Percentiles rank a stretch among this genome's conserved stretches.
phyloP scores from a whole-genome alignment of 1,140 invertebrate genomes.

The Phocides pigmalion region DNA sequence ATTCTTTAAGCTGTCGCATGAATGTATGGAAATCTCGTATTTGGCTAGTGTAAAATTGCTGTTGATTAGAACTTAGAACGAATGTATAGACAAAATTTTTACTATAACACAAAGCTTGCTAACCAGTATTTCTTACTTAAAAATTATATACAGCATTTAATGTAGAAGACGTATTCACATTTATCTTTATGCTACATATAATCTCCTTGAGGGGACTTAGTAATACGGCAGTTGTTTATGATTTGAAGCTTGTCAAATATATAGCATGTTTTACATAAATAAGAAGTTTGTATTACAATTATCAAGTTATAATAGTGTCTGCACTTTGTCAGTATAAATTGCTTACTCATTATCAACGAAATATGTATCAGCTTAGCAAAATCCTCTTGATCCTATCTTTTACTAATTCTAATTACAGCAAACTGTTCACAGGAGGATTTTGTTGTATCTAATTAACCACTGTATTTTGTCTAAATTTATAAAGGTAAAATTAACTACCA shows the following conservation, averaged over 20 bases:
- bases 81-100: slow-evolving; percentile 4
- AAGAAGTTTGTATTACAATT: slow-evolving; percentile 71
- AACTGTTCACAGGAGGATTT: slow-evolving; percentile 52
- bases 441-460: slow-evolving; percentile 59
- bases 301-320: slow-evolving; percentile 64
- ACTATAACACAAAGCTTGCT: slow-evolving; percentile 25
- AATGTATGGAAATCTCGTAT: background rate
- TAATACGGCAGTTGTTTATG: slow-evolving; percentile 48
- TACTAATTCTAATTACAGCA: slow-evolving; percentile 30
- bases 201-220: slow-evolving; percentile 56
- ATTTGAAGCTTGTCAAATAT: slow-evolving; percentile 67
- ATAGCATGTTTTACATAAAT: slow-evolving; percentile 65
- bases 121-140: slow-evolving; percentile 37
- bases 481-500: slow-evolving; percentile 72
- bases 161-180: slow-evolving; percentile 30
- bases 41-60: background rate
- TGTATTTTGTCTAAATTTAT: slow-evolving; percentile 76
- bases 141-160: slow-evolving; percentile 35
- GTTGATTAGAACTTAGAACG: background rate
- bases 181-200: slow-evolving; percentile 38
- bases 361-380: slow-evolving; percentile 43
- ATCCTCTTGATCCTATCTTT: slow-evolving; percentile 49
- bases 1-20: background rate
- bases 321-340: slow-evolving; percentile 62
- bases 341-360: slow-evolving; percentile 49